Base-by-base conservation (phyloP, 23 tunicate genomes). In the Ascidia mentula region DNA sequence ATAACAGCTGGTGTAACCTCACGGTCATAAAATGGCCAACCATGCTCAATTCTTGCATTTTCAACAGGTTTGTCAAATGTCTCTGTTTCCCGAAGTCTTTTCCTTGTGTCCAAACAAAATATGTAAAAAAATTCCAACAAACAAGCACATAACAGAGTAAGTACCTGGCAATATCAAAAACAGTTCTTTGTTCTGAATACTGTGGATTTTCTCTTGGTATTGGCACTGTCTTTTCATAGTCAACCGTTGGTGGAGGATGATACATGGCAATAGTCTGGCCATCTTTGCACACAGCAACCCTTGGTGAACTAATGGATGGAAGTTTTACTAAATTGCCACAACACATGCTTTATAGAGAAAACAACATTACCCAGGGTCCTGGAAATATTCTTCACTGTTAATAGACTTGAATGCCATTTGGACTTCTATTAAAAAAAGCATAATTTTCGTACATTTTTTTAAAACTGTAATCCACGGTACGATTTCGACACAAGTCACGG, bases 171-270 rank as follows among this genome's bases (percentile, higher is more conserved):
- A 80, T 40, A 22, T 45, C 78, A 20, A 87, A 84, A 20, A 81
- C 79, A 40, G 46, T 38, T 76, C 78, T 77, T 38, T 82, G 72
- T 32, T 37, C 87, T 46, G 78, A 40, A 80, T 93, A 93, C 22
- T 80, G 72, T 71, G 84, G 77, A 42, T 93, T 94, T 46, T 88
- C 82, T 84, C 98, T 69, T 39, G 93, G 94, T 38, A 93, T 83
- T 15, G 98, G 90, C 18, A 93, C 38, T 6, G 98, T 93, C 37
- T 93, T 76, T 69, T 93, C 94, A 76, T 88, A 93, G 0, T 46
- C 69, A 28, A 88, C 38, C 5, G 34, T 34, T 35, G 75, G 45
- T 45, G 74, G 35, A 37, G 98, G 98, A 70, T 93, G 98, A 75
- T 88, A 93, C 89, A 93, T 84, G 12, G 70, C 89, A 53, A 93